Percentiles rank a stretch among this genome's conserved stretches.
Evolutionary conservation across 2,888 invertebrate species (phyloP).

Genomic region (Chaetoderma sp.): DNA sequence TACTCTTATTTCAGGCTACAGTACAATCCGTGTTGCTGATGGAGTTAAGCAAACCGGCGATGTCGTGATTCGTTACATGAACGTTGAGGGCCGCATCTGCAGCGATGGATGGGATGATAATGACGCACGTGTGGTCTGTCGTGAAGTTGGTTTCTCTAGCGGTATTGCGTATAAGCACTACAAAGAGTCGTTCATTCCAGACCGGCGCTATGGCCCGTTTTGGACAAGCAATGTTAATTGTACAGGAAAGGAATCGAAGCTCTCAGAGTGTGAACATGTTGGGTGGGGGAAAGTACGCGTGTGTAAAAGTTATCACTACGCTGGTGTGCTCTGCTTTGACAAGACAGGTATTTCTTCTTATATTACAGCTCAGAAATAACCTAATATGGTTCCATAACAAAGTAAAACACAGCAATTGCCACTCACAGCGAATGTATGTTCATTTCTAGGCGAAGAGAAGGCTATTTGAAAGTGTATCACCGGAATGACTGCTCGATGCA

Average conservation of each 20-base stretch:
- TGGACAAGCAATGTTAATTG: slow-evolving; percentile 71
- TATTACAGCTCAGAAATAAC: not conserved
- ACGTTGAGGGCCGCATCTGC: slow-evolving; percentile 53
- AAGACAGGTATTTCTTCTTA: slow-evolving; percentile 39
- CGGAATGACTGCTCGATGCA: no score
- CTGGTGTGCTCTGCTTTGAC: slow-evolving; percentile 53
- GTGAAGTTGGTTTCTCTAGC: slow-evolving; percentile 48
- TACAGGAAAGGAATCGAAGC: slow-evolving; percentile 44
- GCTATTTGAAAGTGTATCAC: no score
- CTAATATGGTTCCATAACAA: no score
- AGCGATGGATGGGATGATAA: slow-evolving; percentile 51
- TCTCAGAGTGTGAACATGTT: slow-evolving; percentile 43
- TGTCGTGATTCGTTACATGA: slow-evolving; percentile 46
- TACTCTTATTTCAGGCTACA: no score
- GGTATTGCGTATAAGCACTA: slow-evolving; percentile 58
- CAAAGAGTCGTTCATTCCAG: slow-evolving; percentile 40
- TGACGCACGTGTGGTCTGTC: slow-evolving; percentile 52
- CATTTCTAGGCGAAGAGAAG: no score
- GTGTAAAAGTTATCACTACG: slow-evolving; percentile 40
- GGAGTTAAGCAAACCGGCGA: slow-evolving; percentile 50
- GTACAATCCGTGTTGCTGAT: slow-evolving; percentile 33
- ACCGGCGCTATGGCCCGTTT: slow-evolving; percentile 70
- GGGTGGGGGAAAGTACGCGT: slow-evolving; percentile 2
- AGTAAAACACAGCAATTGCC: no score
- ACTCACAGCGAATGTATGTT: not conserved